Base-by-base conservation (phyloP, 2,113 vertebrate species). In the Gobiocypris rarus region DNA sequence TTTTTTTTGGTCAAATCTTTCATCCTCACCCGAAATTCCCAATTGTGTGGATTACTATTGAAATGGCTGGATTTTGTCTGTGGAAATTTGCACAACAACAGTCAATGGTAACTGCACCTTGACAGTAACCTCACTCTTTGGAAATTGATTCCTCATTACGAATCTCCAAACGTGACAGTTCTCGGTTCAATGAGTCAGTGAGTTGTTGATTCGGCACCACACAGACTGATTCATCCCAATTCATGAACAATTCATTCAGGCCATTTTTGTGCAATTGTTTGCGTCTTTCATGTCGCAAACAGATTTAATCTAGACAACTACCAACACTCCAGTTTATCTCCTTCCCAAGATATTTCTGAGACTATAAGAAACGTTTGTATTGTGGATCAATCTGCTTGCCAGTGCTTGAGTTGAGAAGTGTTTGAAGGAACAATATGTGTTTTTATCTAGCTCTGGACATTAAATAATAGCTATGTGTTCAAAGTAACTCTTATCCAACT, bases 401-500 rank as follows among this genome's bases (percentile, higher is more conserved):
- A 43, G n/a, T 45, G 38, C 38, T 10, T 17, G 2, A 28, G 22
- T 15, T 75, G 13, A 28, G n/a, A 75, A 75, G 3, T 52, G 13
- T 28, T 48, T 4, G 26, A 75, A 52, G 24, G 3, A 75, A 31
- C 45, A 75, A 48, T 28, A 34, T 75, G 71, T 28, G 15, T 75
- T 52, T 75, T 52, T 52, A 52, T 71, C 69, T 13, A 24, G 43
- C 71, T 17, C 13, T 48, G 43, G 45, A 28, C 71, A 75, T 75
- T 84, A 63, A 82, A 61, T 63, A 71, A 56, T 73, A 45, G 34
- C 38, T 38, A 11, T 24, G 38, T 63, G 69, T 19, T 48, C 52
- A 24, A 54, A 17, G 5, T n/a, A 24, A 41, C 52, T 6, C 50
- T 70, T 90, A 89, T 91, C 89, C 84, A 70, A 69, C 31, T 82